These are phyloP conservation scores for Selene dorsalis DNA, from an alignment of 2,797 vertebrate species.

Conservation along the genomic window DNA sequence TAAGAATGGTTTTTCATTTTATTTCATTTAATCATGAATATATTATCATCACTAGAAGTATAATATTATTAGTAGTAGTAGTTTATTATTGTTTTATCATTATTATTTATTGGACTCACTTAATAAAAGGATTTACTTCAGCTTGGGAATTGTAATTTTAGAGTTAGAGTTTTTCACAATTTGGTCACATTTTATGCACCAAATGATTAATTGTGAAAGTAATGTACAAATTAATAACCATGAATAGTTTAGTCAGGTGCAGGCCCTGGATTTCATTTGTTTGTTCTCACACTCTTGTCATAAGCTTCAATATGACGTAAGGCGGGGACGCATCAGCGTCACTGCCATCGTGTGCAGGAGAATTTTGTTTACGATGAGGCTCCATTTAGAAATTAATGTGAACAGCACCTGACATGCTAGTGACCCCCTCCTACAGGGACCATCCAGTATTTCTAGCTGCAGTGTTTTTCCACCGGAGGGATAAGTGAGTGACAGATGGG, in stretches of 20 bases:
- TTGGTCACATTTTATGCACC: neutral
- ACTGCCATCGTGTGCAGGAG: slow-evolving; percentile 34
- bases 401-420: slow-evolving; percentile 13
- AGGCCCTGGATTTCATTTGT: neutral
- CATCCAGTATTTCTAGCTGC: slow-evolving; percentile 72
- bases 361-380: slow-evolving; percentile 57
- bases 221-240: neutral
- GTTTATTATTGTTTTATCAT: too few relatives aligned
- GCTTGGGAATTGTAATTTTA: neutral
- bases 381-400: slow-evolving; percentile 49
- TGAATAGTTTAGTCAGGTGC: too few relatives aligned
- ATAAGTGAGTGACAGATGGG: slow-evolving; percentile 79
- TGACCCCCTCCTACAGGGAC: slow-evolving; percentile 2
- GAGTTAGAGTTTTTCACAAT: neutral
- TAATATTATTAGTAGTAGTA: too few relatives aligned
- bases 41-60: too few relatives aligned
- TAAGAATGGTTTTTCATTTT: neutral
- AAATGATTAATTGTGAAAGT: neutral
- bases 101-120: too few relatives aligned
- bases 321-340: slow-evolving; percentile 14
- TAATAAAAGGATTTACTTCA: too few relatives aligned
- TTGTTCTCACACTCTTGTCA: slow-evolving; percentile 1
- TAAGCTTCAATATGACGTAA: neutral
- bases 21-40: too few relatives aligned
- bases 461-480: slow-evolving; percentile 79